Evolutionary conservation across 2,888 invertebrate genomes (phyloP).

Genomic region (Parnassius mnemosyne): DNA sequence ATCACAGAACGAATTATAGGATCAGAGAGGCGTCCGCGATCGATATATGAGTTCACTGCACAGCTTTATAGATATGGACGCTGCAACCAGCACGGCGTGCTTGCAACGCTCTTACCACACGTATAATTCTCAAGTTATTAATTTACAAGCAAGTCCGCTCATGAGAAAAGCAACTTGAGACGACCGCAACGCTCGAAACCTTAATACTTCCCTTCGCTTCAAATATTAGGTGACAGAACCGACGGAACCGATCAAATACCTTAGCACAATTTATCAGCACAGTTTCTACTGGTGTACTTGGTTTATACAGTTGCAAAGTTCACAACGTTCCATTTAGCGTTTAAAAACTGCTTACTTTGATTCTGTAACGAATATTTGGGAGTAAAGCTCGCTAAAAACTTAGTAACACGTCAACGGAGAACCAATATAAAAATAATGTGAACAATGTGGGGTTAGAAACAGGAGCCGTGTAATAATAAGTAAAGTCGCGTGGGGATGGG

Average conservation of each 20-base stretch:
- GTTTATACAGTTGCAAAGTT: constrained; percentile 31
- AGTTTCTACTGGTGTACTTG: constrained; percentile 31
- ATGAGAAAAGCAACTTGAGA: constrained; percentile 80
- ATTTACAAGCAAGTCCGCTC: constrained; percentile 79
- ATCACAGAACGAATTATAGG: constrained; percentile 64
- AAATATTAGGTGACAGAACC: constrained; percentile 77
- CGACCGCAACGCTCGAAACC: constrained; percentile 80
- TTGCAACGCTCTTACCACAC: constrained; percentile 66
- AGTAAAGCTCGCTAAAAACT: constrained; percentile 32
- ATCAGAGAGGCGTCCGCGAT: constrained; percentile 65
- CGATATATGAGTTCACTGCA: constrained; percentile 68
- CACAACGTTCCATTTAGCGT: constrained; percentile 8
- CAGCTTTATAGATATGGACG: constrained; percentile 50
- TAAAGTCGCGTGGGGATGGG: constrained; percentile 77
- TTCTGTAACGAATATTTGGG: not conserved
- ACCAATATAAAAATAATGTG: constrained; percentile 71
- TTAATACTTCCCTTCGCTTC: constrained; percentile 79
- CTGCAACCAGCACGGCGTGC: constrained; percentile 56
- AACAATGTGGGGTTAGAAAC: constrained; percentile 78
- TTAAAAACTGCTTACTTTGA: constrained; percentile 2
- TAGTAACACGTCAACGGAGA: constrained; percentile 68
- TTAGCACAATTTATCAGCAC: constrained; percentile 59
- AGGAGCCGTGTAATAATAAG: constrained; percentile 78
- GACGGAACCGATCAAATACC: constrained; percentile 68
- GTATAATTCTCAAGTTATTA: constrained; percentile 78